Conservation (phyloP, 2,888 invertebrate species). For the Andrena flavipes region DNA sequence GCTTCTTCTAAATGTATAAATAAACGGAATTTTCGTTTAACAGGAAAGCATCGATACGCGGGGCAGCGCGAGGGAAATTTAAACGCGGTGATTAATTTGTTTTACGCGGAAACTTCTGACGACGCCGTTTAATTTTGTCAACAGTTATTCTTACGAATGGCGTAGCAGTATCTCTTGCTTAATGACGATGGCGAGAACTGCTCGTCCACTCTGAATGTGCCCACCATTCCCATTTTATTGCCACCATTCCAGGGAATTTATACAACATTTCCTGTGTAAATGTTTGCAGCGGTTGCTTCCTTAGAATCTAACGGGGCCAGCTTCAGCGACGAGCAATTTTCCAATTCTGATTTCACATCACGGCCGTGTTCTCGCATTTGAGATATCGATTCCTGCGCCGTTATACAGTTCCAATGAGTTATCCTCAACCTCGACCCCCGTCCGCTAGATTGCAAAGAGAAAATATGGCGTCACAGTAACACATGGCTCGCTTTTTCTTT, state of each 20-base stretch:
- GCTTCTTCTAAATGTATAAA: not conserved
- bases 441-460: constrained; percentile 17
- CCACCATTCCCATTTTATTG: constrained; percentile 1
- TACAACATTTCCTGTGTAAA: not conserved
- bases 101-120: not conserved
- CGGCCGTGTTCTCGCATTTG: not conserved
- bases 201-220: not conserved
- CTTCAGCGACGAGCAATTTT: not conserved
- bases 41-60: not conserved
- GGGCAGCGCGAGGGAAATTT: not conserved
- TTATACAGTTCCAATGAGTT: constrained; percentile 28
- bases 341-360: constrained; percentile 12
- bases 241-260: constrained; percentile 2
- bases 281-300: constrained; percentile 1
- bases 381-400: constrained; percentile 17
- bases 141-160: constrained; percentile 3
- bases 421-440: constrained; percentile 50
- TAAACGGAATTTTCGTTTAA: not conserved
- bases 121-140: not conserved
- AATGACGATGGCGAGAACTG: not conserved
- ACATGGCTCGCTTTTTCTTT: constrained; percentile 25
- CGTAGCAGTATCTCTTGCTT: constrained; percentile 2
- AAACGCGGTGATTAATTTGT: constrained; percentile 5
- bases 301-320: not conserved
- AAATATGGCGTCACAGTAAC: constrained; percentile 41